Evolutionary conservation across 2,888 invertebrate species (phyloP).

Genomic region (Apodemia duryi): DNA sequence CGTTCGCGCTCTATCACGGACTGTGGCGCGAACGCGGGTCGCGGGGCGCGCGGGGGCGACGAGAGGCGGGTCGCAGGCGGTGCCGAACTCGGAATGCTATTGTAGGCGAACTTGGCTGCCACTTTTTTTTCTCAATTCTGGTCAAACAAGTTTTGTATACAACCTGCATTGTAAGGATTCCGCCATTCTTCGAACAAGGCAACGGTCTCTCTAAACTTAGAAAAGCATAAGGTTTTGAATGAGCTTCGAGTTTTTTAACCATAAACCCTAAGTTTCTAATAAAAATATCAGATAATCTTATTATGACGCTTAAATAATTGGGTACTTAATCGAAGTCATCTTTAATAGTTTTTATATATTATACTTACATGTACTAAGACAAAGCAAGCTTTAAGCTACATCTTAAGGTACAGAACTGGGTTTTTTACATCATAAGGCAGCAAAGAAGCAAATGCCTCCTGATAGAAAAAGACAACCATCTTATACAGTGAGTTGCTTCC

Average conservation of each 20-base stretch:
- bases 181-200: constrained; percentile 70
- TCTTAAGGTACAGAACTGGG: too few relatives aligned
- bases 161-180: constrained; percentile 79
- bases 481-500: too few relatives aligned
- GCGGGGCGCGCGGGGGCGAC: constrained; percentile 44
- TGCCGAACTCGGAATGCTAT: constrained; percentile 69
- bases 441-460: too few relatives aligned
- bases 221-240: constrained; percentile 47
- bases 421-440: too few relatives aligned
- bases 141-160: constrained; percentile 79
- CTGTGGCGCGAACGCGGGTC: constrained; percentile 41
- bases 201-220: constrained; percentile 67
- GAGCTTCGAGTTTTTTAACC: constrained; percentile 20
- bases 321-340: neutral
- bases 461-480: too few relatives aligned
- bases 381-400: too few relatives aligned
- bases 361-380: too few relatives aligned
- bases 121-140: constrained; percentile 74
- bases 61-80: constrained; percentile 64
- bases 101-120: constrained; percentile 78
- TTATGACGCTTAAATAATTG: neutral
- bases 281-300: neutral
- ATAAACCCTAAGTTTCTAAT: neutral
- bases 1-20: constrained; percentile 63
- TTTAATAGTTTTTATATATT: too few relatives aligned